Evolutionary conservation across 2,888 invertebrate species (phyloP).

Genomic region (Meteorus cinctellus): DNA sequence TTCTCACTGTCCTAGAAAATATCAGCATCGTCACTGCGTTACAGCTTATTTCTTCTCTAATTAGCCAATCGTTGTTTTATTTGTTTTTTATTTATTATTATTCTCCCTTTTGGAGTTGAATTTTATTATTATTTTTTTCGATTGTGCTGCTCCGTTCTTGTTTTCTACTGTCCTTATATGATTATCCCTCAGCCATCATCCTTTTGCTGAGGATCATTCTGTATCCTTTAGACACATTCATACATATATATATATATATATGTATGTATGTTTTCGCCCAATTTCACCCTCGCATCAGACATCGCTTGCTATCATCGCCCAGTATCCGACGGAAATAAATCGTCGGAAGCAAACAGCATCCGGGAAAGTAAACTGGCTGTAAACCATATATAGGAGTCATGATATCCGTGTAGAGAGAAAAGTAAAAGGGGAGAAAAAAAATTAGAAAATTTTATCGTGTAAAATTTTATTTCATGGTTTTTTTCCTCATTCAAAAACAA

Average conservation of each 20-base stretch:
- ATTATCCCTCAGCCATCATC: neutral
- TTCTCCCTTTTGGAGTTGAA: neutral
- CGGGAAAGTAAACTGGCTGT: conserved; percentile 47
- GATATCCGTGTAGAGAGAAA: conserved; percentile 23
- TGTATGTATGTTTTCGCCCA: neutral
- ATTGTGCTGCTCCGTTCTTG: neutral
- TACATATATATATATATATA: neutral
- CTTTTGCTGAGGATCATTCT: neutral
- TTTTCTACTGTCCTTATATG: neutral
- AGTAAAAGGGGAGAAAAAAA: conserved; percentile 11
- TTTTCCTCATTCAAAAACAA: neutral
- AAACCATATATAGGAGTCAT: conserved; percentile 39
- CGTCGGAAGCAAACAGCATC: conserved; percentile 53
- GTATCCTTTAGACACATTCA: conserved; percentile 24
- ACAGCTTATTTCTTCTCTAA: neutral
- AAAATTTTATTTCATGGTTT: neutral
- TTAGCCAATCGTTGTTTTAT: neutral
- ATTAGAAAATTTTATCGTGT: neutral
- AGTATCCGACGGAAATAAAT: conserved; percentile 52
- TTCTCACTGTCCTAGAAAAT: conserved; percentile 15
- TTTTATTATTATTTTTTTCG: neutral
- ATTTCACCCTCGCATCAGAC: conserved; percentile 41
- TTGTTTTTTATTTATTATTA: neutral
- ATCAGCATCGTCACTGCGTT: neutral
- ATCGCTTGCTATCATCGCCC: conserved; percentile 47